Base-by-base conservation (phyloP, 2,113 vertebrate species). In the Eretmochelys imbricata region DNA sequence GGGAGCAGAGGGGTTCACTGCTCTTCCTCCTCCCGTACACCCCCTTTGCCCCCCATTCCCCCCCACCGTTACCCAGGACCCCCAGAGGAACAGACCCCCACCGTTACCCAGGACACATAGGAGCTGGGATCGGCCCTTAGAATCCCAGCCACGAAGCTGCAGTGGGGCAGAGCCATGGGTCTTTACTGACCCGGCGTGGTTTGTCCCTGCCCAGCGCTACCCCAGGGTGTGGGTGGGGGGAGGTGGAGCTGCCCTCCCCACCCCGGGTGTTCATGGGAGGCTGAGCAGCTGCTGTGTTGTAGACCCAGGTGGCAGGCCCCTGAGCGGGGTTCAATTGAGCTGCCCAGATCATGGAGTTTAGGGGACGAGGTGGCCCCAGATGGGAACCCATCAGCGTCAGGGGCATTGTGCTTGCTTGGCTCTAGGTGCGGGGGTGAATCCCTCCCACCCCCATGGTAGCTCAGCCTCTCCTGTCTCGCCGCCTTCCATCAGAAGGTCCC, bases 41-140 rank as follows among this genome's bases (percentile, higher is more conserved):
- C 38, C 38, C 84, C 48, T 48, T 19, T 13, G 62, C 6, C 1
- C 8, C 5, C 54, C 59, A 3, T 4, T 13, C 5, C 14, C 50
- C 50, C 16, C 8, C 24, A 12, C 8, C 0, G 0, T 19, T 75
- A 17, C 49, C 54, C 57, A 0, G 2, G 7, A 42, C 62, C 49
- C 54, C 57, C n/a, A n/a, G n/a, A n/a, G n/a, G n/a, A n/a, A n/a
- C n/a, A n/a, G n/a, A n/a, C 50, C 50, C 16, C 8, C 24, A 12
- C 8, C 0, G 0, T 19, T 75, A 17, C 49, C 54, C 57, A 0
- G 2, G 7, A 42, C 62, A 6, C 24, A 46, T 87, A 19, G 53
- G 69, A 11, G 49, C 69, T 20, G 1, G 2, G 17, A 57, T 5
- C 89, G 6, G 3, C 2, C 0, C 48, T 80, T 8, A 53, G 57